phyloP scores from a whole-genome alignment of 2,113 vertebrate genomes.

The Phaethornis superciliosus region DNA sequence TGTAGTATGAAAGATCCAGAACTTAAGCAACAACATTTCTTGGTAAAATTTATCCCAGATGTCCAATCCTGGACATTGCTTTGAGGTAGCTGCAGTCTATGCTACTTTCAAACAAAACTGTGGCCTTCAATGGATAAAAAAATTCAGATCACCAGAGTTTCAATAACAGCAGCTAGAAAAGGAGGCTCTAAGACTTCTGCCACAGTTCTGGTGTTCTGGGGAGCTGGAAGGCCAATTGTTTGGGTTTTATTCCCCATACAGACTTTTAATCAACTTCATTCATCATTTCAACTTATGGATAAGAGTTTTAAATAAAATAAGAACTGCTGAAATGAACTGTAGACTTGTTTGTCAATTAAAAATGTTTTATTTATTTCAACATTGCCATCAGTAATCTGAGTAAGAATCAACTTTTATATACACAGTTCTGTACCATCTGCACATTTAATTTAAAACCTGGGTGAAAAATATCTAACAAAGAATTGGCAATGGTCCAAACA shows the following conservation, averaged over 20 bases:
- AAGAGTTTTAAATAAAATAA: constrained; percentile 32
- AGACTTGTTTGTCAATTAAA: not conserved
- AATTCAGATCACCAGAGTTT: not conserved
- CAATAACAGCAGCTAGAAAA: not conserved
- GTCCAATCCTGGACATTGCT: not conserved
- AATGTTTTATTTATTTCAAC: constrained; percentile 46
- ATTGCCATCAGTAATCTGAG: not conserved
- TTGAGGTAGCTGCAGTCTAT: not conserved
- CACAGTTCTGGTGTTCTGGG: not conserved
- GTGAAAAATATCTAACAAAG: not conserved
- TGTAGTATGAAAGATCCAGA: not conserved
- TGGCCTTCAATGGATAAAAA: not conserved
- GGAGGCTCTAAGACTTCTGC: not conserved
- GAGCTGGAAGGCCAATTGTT: not conserved
- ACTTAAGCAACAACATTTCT: not conserved
- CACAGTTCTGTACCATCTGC: not conserved
- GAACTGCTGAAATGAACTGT: not conserved
- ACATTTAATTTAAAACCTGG: not conserved
- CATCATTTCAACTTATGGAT: not conserved
- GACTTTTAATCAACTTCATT: constrained; percentile 22
- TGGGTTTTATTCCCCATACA: fast-evolving
- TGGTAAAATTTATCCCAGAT: not conserved
- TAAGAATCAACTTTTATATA: not conserved
- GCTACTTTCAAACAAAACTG: not conserved
- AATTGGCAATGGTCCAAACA: not conserved